phyloP scores from a whole-genome alignment of 2,888 invertebrate species.

The Polydrusus tereticollis region DNA sequence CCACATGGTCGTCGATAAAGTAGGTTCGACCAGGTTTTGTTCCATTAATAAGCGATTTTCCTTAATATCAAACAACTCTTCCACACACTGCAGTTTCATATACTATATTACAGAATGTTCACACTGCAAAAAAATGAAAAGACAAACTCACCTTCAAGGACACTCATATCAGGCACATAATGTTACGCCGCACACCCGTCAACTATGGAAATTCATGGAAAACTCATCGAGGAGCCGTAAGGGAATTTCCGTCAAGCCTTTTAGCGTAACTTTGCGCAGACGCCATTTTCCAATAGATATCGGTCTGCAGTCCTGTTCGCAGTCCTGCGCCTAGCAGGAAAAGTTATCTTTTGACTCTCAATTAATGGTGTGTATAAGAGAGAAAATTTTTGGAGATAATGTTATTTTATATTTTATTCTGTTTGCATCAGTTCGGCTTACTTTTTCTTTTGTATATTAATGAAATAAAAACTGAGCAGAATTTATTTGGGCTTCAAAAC shows the following conservation, averaged over 20 bases:
- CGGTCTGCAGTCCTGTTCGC: slow-evolving; percentile 24
- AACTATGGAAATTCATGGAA: slow-evolving; percentile 37
- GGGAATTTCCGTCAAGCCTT: slow-evolving; percentile 33
- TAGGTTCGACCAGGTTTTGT: not conserved
- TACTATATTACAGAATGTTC: not conserved
- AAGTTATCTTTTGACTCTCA: slow-evolving; percentile 4
- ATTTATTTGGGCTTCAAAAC: too few species aligned
- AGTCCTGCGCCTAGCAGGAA: slow-evolving; percentile 24
- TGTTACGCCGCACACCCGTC: slow-evolving; percentile 33
- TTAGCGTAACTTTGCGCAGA: slow-evolving; percentile 26
- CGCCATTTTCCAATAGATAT: slow-evolving; percentile 42
- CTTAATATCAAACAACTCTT: not conserved
- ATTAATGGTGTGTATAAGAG: not conserved
- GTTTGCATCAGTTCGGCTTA: too few species aligned
- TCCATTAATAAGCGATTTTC: not conserved
- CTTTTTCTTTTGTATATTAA: too few species aligned
- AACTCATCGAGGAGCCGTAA: slow-evolving; percentile 30
- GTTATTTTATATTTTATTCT: not conserved
- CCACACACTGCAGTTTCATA: too few species aligned
- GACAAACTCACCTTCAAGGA: slow-evolving; percentile 40
- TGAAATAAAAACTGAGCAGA: too few species aligned
- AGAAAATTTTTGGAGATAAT: too few species aligned
- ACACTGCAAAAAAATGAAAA: not conserved
- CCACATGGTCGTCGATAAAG: not conserved
- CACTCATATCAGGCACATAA: slow-evolving; percentile 47